These are phyloP conservation scores for Scaptomyza montana DNA, from an alignment of 1,140 invertebrate species.

Conservation along the genomic window DNA sequence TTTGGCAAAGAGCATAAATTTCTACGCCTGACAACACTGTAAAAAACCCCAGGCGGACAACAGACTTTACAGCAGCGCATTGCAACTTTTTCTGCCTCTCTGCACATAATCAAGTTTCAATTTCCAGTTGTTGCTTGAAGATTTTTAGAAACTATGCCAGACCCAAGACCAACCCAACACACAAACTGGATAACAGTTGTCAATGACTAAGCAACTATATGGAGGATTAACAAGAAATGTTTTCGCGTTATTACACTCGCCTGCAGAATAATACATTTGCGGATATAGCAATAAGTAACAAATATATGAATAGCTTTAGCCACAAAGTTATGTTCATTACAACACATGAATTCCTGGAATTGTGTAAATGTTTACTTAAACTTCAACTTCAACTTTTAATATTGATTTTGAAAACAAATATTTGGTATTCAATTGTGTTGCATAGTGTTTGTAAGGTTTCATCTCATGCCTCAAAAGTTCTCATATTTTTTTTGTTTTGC, in stretches of 20 bases:
- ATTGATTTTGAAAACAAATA: not conserved
- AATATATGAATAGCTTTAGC: not conserved
- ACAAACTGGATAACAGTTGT: conserved; percentile 66
- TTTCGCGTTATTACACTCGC: conserved; percentile 56
- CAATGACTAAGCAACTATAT: conserved; percentile 49
- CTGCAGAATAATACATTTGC: conserved; percentile 15
- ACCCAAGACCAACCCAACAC: conserved; percentile 22
- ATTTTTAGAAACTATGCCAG: conserved; percentile 68
- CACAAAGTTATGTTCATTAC: too few species aligned
- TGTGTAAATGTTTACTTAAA: too few species aligned
- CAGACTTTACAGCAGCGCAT: not conserved
- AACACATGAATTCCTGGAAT: too few species aligned
- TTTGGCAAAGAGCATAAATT: conserved; percentile 78
- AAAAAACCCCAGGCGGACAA: conserved; percentile 33
- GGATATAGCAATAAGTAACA: not conserved
- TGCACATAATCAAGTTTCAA: conserved; percentile 81
- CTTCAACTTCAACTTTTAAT: too few species aligned
- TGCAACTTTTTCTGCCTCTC: conserved; percentile 68
- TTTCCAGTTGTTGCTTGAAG: conserved; percentile 69
- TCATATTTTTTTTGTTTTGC: conserved; percentile 12
- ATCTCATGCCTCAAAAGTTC: conserved; percentile 24
- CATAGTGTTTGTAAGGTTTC: conserved; percentile 19
- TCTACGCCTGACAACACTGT: conserved; percentile 61
- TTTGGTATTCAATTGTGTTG: not conserved
- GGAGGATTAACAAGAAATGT: conserved; percentile 28